Conservation (phyloP, 2,888 invertebrate genomes). For the Pelosia muscerda region DNA sequence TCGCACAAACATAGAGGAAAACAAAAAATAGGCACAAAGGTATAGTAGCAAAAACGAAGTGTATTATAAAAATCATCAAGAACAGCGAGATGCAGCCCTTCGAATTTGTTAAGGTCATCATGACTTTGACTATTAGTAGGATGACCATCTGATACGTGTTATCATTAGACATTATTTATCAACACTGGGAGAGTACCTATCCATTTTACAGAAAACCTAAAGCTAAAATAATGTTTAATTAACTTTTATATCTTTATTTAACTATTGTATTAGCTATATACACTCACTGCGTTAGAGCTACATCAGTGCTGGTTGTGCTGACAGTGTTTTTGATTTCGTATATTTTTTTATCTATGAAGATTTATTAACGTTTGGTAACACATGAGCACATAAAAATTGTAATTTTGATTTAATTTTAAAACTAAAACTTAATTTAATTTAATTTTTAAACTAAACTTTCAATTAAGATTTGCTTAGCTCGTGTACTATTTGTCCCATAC, state of each 20-base stretch:
- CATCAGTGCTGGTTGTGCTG: neutral
- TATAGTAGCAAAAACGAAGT: conserved; percentile 64
- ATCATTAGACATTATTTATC: no score
- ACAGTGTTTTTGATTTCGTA: no score
- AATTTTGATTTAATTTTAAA: no score
- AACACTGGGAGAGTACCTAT: neutral
- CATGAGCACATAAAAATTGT: neutral
- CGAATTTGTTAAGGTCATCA: conserved; percentile 77
- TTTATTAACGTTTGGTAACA: neutral
- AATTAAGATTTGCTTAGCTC: neutral
- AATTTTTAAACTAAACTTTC: no score
- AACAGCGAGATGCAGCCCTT: conserved; percentile 48
- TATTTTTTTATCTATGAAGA: no score
- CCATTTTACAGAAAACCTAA: neutral
- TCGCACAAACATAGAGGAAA: conserved; percentile 56
- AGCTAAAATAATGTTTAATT: no score
- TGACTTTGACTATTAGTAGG: conserved; percentile 65
- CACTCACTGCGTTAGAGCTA: neutral
- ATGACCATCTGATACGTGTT: conserved; percentile 19
- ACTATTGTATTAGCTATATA: neutral
- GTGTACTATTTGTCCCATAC: neutral
- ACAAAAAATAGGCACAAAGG: conserved; percentile 54
- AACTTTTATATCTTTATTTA: neutral
- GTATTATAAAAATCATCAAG: conserved; percentile 57
- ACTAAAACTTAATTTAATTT: no score